Evolutionary conservation across 1,140 invertebrate genomes (phyloP).

Genomic region (Diabrotica virgifera): DNA sequence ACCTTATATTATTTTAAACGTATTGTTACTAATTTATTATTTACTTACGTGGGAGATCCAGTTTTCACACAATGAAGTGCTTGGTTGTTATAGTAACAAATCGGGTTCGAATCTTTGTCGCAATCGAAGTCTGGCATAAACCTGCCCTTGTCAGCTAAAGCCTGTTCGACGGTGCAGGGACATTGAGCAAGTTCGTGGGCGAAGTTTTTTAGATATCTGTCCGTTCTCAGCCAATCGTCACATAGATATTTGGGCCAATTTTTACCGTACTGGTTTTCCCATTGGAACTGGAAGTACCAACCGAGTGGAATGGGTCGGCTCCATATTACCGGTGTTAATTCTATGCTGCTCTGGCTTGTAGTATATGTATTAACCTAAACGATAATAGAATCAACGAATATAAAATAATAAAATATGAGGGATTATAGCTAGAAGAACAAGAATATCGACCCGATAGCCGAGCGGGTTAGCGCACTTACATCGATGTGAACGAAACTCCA

Average conservation of each 20-base stretch:
- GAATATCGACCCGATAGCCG: too few species aligned
- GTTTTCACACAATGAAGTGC: slow-evolving; percentile 91
- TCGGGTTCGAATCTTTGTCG: slow-evolving; percentile 86
- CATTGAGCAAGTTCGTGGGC: slow-evolving; percentile 82
- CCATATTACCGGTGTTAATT: slow-evolving; percentile 80
- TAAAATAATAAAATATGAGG: neutral
- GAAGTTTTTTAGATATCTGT: slow-evolving; percentile 84
- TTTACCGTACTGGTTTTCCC: slow-evolving; percentile 71
- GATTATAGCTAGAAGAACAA: too few species aligned
- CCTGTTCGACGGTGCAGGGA: slow-evolving; percentile 89
- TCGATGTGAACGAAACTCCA: too few species aligned
- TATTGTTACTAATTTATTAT: neutral
- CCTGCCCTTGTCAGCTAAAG: slow-evolving; percentile 85
- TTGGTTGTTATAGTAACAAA: slow-evolving; percentile 83
- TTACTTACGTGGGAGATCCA: slow-evolving; percentile 80
- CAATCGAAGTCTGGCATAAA: slow-evolving; percentile 89
- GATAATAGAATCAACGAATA: neutral
- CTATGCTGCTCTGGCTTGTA: slow-evolving; percentile 41
- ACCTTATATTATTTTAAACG: too few species aligned
- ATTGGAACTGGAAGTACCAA: slow-evolving; percentile 90
- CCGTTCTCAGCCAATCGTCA: slow-evolving; percentile 83
- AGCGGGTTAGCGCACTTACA: too few species aligned
- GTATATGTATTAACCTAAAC: slow-evolving; percentile 17
- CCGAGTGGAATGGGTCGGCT: slow-evolving; percentile 85
- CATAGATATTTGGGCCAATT: slow-evolving; percentile 81